Evolutionary conservation across 2,113 vertebrate genomes (phyloP), one percentile per base, ranked within the genome.

Genomic region (Bos indicus): DNA sequence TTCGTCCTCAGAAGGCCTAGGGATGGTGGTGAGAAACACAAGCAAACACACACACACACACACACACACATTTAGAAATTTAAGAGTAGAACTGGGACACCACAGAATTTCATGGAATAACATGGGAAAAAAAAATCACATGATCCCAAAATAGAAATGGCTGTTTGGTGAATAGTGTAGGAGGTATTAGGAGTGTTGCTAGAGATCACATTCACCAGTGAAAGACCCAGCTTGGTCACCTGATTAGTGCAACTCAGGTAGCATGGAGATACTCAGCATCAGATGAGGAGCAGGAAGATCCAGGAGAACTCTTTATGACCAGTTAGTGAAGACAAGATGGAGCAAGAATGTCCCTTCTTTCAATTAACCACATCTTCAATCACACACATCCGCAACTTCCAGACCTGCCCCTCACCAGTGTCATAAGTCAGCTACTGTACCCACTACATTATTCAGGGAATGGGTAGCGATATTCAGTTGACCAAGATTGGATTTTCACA

Each of bases 391-490:
- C 0, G 25, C 4, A 14, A 15, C 3, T 26, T 85, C 28, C 28
- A 84, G 4, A 2, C 12, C 26, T 90, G n/a, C 7, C 60, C 26
- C 6, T 5, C 23, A 5, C 3, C 8, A 51, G 26, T 13, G 19
- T 52, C 28, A 30, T 26, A 7, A 19, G 15, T 28, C 7, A 62
- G 16, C 15, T 28, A 25, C 30, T 86, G 1, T 60, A 54, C 40
- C 3, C 1, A 7, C 6, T 9, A 36, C 12, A 2, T 40, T 54
- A 30, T 23, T 56, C 40, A 86, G 54, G 2, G 4, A 90, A 64
- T 33, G 10, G 26, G 23, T 0, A 67, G 8, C 0, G 0, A 33
- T 30, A 26, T 30, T 23, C 10, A 88, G 3, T 21, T 43, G 4
- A 40, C 9, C 26, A 64, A 51, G 8, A 36, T 0, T 57, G n/a